phyloP scores from a whole-genome alignment of 2,113 vertebrate species.

The Festucalex cinctus region DNA sequence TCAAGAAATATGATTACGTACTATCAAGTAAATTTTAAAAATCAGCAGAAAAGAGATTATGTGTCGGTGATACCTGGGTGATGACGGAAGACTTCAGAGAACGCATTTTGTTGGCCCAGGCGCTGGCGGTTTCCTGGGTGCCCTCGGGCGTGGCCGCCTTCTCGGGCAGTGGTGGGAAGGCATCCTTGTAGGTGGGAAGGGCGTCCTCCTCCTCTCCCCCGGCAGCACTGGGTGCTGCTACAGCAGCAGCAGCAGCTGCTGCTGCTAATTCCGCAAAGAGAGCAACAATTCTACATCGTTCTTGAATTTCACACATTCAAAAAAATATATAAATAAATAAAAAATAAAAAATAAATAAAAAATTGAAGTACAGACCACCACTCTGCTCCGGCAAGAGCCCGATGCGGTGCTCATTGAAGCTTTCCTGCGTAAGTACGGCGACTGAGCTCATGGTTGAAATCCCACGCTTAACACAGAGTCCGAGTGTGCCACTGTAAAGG shows the following conservation, averaged over 20 bases:
- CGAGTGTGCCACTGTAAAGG: conserved; percentile 85
- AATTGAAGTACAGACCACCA: too few species aligned
- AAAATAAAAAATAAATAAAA: too few species aligned
- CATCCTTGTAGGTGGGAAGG: conserved; percentile 97
- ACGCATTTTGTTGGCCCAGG: conserved; percentile 91
- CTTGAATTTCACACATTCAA: background rate
- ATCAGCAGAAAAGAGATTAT: too few species aligned
- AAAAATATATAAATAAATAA: too few species aligned
- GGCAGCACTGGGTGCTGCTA: conserved; percentile 75
- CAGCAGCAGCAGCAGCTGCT: conserved; percentile 42
- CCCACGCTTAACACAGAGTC: conserved; percentile 87
- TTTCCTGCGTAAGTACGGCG: conserved; percentile 99
- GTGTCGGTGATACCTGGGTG: conserved; percentile 83
- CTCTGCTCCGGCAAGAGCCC: conserved; percentile 89
- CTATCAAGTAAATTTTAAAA: too few species aligned
- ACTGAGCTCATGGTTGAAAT: conserved; percentile 98
- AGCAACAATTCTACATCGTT: background rate
- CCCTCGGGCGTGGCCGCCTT: conserved; percentile 86
- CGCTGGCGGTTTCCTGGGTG: conserved; percentile 82
- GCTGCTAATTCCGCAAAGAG: background rate
- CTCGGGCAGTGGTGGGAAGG: conserved; percentile 97
- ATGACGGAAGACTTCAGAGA: conserved; percentile 96
- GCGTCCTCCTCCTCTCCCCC: conserved; percentile 87
- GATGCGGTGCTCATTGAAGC: conserved; percentile 97
- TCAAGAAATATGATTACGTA: background rate